Conservation (phyloP, 2,113 vertebrate genomes). For the Haliaeetus leucogaster region DNA sequence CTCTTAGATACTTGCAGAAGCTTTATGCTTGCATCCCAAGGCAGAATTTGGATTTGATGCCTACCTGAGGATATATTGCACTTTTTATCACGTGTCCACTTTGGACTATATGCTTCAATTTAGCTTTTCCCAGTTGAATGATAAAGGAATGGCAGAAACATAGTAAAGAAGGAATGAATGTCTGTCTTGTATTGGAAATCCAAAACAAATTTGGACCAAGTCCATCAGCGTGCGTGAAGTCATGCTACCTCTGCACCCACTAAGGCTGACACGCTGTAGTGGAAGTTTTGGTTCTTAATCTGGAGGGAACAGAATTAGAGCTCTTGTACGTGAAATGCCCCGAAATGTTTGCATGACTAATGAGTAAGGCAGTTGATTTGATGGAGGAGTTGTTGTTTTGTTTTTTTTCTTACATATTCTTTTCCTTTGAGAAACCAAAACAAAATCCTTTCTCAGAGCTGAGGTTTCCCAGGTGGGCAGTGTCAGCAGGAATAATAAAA, state of each 20-base stretch:
- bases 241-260: neutral
- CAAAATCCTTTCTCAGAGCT: neutral
- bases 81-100: fast-evolving
- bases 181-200: neutral
- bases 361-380: neutral
- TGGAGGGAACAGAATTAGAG: neutral
- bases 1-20: neutral
- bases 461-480: neutral
- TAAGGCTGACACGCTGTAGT: neutral
- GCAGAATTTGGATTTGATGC: neutral
- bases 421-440: neutral
- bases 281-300: neutral
- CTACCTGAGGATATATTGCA: neutral
- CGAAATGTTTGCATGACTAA: neutral
- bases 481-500: neutral
- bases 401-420: neutral
- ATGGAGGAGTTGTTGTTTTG: neutral
- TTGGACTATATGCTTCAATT: neutral
- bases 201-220: neutral
- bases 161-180: neutral
- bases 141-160: neutral
- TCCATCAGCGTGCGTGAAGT: neutral
- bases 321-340: neutral
- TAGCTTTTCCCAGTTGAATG: neutral
- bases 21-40: neutral